A percentile compares a stretch with the other conserved stretches of the same genome.
These are phyloP conservation scores for Penelope pileata DNA, from an alignment of 2,113 vertebrate genomes.

Conservation along the genomic window DNA sequence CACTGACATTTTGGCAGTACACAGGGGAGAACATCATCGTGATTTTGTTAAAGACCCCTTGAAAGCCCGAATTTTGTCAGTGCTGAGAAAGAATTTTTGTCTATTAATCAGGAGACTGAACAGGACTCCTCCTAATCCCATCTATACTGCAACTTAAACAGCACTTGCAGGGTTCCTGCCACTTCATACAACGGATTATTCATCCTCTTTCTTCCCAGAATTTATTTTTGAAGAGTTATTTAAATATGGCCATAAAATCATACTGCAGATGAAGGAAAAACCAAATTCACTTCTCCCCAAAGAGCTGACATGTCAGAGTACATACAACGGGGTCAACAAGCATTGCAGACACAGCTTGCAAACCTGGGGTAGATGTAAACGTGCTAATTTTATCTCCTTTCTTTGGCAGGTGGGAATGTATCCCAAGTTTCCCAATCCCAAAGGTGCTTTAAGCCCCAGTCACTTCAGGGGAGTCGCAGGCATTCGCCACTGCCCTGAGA, in stretches of 20 bases:
- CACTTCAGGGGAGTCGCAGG: not conserved
- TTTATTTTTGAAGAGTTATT: accelerated
- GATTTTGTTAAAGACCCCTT: not conserved
- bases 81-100: too few relatives aligned
- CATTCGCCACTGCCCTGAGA: not conserved
- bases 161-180: accelerated
- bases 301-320: not conserved
- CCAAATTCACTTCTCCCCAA: not conserved
- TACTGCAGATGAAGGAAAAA: accelerated
- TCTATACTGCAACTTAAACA: accelerated
- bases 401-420: not conserved
- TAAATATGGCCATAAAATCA: not conserved
- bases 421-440: not conserved
- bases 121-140: not conserved
- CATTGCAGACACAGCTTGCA: not conserved
- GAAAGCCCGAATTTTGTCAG: not conserved
- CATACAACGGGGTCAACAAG: not conserved
- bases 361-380: not conserved
- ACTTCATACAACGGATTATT: not conserved
- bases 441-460: not conserved
- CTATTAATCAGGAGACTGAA: not conserved
- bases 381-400: not conserved
- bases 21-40: not conserved
- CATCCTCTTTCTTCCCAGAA: not conserved
- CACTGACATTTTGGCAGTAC: not conserved